Percentiles rank a stretch among this genome's conserved stretches.
Conservation (phyloP, 2,888 invertebrate species). For the Campoplex capitator region DNA sequence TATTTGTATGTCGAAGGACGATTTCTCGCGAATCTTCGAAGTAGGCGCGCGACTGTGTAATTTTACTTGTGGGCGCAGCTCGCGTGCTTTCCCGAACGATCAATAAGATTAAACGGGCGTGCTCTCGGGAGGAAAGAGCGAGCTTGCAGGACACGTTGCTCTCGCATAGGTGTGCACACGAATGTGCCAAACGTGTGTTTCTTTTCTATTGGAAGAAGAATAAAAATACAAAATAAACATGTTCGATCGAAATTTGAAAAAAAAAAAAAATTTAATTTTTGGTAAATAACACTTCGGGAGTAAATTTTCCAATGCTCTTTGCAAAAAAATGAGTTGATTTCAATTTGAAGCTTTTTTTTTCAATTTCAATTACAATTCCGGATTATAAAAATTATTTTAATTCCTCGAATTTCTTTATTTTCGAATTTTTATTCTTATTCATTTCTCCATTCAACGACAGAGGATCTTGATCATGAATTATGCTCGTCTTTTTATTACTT, state of each 20-base stretch:
- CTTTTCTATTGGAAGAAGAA: not conserved
- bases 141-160: slow-evolving; percentile 32
- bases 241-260: not conserved
- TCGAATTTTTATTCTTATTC: slow-evolving; percentile 31
- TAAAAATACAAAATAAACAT: not conserved
- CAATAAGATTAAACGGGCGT: slow-evolving; percentile 64
- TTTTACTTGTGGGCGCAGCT: slow-evolving; percentile 58
- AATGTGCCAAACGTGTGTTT: slow-evolving; percentile 3
- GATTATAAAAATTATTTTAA: not conserved
- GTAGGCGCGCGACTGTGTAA: slow-evolving; percentile 46
- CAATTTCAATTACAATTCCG: not conserved
- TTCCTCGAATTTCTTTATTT: not conserved
- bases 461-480: slow-evolving; percentile 80
- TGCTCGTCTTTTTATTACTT: slow-evolving; percentile 81
- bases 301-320: not conserved
- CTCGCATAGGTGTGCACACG: slow-evolving; percentile 9
- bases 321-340: not conserved
- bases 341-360: not conserved
- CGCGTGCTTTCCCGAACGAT: slow-evolving; percentile 55
- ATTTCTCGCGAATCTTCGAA: slow-evolving; percentile 50
- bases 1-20: slow-evolving; percentile 25
- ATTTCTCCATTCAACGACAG: slow-evolving; percentile 75
- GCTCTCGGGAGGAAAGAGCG: slow-evolving; percentile 34
- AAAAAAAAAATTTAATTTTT: not conserved
- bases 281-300: not conserved